These are phyloP conservation scores for Synergus laeviventris DNA, from an alignment of 2,888 invertebrate species.

Conservation along the genomic window DNA sequence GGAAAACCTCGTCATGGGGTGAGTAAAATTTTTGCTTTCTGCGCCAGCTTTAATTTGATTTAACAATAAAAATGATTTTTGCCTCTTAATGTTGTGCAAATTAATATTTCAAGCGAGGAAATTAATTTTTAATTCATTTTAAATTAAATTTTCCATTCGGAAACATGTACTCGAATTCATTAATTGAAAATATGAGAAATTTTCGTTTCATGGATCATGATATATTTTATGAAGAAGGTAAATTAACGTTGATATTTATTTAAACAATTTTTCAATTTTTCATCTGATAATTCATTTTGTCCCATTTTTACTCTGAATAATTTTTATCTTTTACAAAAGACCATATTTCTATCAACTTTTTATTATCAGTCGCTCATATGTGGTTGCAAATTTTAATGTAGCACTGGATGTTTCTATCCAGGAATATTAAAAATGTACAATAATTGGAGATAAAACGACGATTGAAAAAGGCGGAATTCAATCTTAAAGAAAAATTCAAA, in stretches of 20 bases:
- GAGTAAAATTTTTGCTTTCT: constrained; percentile 42
- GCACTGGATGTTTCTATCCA: neutral
- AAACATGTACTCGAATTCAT: too few species aligned
- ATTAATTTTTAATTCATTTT: neutral
- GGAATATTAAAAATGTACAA: constrained; percentile 26
- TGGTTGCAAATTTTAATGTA: neutral
- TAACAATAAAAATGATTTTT: neutral
- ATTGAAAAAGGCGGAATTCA: constrained; percentile 38
- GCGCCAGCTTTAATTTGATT: neutral
- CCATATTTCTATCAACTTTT: too few species aligned
- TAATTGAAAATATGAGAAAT: too few species aligned
- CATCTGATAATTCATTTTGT: too few species aligned
- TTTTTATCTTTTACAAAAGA: too few species aligned
- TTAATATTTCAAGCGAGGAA: neutral
- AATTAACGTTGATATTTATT: too few species aligned
- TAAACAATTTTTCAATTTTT: too few species aligned
- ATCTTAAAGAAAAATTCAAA: constrained; percentile 36
- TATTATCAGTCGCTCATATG: neutral
- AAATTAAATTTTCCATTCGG: too few species aligned
- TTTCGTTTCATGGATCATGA: too few species aligned
- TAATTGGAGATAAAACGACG: constrained; percentile 17
- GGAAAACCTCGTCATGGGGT: constrained; percentile 51
- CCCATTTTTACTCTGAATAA: too few species aligned
- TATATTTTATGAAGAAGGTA: too few species aligned
- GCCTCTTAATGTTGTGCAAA: neutral